Conservation (phyloP, 2,888 invertebrate genomes). For the Eurytoma californica region DNA sequence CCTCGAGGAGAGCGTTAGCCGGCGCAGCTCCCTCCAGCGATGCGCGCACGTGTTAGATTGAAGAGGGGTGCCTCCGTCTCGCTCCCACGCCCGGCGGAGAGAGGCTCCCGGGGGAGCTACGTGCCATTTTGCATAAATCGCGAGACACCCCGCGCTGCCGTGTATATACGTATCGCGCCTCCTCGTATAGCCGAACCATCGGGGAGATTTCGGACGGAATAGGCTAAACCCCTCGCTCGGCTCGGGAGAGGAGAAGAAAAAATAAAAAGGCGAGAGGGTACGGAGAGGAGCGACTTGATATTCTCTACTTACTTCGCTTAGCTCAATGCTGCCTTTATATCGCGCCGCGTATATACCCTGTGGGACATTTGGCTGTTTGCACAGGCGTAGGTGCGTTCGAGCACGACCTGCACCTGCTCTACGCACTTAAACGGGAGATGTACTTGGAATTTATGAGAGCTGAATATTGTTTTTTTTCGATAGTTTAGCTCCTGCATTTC, state of each 20-base stretch:
- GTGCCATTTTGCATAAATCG: constrained; percentile 75
- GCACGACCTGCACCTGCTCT: constrained; percentile 8
- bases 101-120: constrained; percentile 70
- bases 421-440: constrained; percentile 5
- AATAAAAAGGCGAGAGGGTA: constrained; percentile 32
- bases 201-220: constrained; percentile 69
- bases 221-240: constrained; percentile 63
- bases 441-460: constrained; percentile 18
- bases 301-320: constrained; percentile 57
- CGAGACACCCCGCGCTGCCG: constrained; percentile 69
- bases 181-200: constrained; percentile 63
- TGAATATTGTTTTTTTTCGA: constrained; percentile 9
- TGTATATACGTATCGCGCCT: constrained; percentile 35
- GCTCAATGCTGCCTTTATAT: constrained; percentile 55
- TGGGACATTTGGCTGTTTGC: neutral
- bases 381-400: constrained; percentile 4
- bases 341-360: constrained; percentile 24
- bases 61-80: constrained; percentile 64
- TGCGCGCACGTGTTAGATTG: constrained; percentile 69
- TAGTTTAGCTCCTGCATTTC: neutral
- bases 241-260: constrained; percentile 31
- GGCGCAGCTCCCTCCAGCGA: neutral
- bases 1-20: neutral
- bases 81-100: constrained; percentile 58
- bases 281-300: constrained; percentile 60